phyloP scores from a whole-genome alignment of 2,888 invertebrate genomes.

The Xiphydria camelus region DNA sequence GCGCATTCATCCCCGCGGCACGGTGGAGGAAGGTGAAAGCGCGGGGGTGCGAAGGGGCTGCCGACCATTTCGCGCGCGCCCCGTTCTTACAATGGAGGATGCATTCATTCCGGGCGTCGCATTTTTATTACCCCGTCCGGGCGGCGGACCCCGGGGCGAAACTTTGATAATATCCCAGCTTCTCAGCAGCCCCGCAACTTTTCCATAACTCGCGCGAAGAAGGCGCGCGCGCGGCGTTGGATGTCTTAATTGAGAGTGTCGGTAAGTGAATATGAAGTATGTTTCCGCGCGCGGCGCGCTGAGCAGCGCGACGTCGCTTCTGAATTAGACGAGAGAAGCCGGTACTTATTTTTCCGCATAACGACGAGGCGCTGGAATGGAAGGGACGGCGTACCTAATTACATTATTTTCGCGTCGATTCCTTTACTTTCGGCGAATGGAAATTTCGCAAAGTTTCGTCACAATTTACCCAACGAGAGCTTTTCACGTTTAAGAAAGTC shows the following conservation, averaged over 20 bases:
- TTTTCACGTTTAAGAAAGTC: too few species aligned
- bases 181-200: slow-evolving; percentile 17
- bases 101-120: slow-evolving; percentile 41
- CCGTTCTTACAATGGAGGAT: slow-evolving; percentile 39
- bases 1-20: slow-evolving; percentile 25
- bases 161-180: slow-evolving; percentile 45
- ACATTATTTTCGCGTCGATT: too few species aligned
- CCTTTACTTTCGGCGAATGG: too few species aligned
- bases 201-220: slow-evolving; percentile 7
- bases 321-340: too few species aligned
- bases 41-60: background rate
- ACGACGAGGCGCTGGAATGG: too few species aligned
- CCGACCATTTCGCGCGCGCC: slow-evolving; percentile 25
- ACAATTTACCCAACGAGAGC: too few species aligned
- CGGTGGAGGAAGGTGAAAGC: background rate
- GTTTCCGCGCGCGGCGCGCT: background rate
- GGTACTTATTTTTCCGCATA: too few species aligned
- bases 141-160: slow-evolving; percentile 21
- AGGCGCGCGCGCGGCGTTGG: too few species aligned
- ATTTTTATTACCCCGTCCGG: slow-evolving; percentile 39
- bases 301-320: too few species aligned
- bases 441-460: too few species aligned
- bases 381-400: too few species aligned
- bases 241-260: slow-evolving; percentile 33
- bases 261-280: slow-evolving; percentile 27